Conservation (phyloP, 1,140 invertebrate genomes). For the Macrosteles quadrilineatus region DNA sequence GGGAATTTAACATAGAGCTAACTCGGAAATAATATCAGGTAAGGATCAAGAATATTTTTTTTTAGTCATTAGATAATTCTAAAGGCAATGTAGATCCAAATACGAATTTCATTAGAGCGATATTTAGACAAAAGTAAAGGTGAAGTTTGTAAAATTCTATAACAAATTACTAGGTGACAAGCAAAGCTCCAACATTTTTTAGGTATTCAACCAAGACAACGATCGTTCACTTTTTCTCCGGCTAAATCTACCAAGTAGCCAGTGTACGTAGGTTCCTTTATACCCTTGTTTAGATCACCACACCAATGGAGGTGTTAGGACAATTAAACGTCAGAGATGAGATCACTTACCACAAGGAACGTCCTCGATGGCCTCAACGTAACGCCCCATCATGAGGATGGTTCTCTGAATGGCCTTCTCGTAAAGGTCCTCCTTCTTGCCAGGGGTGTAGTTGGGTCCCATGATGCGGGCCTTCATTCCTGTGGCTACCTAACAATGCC, state of each 20-base stretch:
- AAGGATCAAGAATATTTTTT: too few species aligned
- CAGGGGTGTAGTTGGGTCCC: constrained; percentile 97
- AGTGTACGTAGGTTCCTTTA: background rate
- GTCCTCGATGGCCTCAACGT: constrained; percentile 99
- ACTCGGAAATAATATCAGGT: too few species aligned
- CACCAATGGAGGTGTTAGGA: constrained; percentile 9
- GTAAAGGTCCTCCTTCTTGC: constrained; percentile 99
- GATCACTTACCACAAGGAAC: constrained; percentile 82
- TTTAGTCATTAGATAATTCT: too few species aligned
- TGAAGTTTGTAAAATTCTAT: too few species aligned
- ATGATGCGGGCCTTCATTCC: constrained; percentile 97
- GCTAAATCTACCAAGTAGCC: background rate
- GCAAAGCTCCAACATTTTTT: too few species aligned
- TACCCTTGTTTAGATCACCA: background rate
- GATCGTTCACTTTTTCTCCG: background rate
- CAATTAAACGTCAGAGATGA: background rate
- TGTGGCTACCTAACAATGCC: constrained; percentile 66
- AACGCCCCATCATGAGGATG: constrained; percentile 99
- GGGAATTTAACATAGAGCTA: too few species aligned
- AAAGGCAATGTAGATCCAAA: too few species aligned
- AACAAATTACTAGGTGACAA: too few species aligned
- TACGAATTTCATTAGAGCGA: too few species aligned
- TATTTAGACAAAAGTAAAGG: too few species aligned
- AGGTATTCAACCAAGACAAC: too few species aligned
- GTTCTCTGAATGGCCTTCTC: constrained; percentile 99